Evolutionary conservation across 2,113 vertebrate genomes (phyloP).

Genomic region (Elephantulus edwardii): DNA sequence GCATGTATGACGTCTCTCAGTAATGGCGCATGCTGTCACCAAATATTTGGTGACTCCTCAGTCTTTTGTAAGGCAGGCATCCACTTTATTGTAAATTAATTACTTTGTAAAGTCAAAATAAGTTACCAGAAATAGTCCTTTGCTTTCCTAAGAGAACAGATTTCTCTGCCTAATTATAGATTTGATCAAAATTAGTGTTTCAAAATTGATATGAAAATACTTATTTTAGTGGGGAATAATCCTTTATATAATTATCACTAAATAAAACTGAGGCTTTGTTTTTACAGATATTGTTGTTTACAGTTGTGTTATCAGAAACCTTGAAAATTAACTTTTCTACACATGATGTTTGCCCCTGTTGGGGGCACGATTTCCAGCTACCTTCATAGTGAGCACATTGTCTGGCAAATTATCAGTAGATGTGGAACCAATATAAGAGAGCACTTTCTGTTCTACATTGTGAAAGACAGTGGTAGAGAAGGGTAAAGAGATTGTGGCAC

Average conservation of each 20-base stretch:
- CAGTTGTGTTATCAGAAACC: too few relatives aligned
- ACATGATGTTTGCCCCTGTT: too few relatives aligned
- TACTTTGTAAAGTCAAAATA: slow-evolving; percentile 42
- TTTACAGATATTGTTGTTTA: slow-evolving; percentile 15
- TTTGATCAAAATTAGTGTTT: background rate
- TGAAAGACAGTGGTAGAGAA: too few relatives aligned
- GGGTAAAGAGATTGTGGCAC: too few relatives aligned
- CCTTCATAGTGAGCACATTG: too few relatives aligned
- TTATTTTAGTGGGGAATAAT: slow-evolving; percentile 43
- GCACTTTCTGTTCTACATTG: too few relatives aligned
- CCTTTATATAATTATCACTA: background rate
- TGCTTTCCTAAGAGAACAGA: slow-evolving; percentile 27
- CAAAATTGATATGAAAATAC: background rate
- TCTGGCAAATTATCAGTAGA: too few relatives aligned
- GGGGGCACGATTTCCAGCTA: too few relatives aligned
- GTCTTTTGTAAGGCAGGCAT: slow-evolving; percentile 38
- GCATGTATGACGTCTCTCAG: slow-evolving; percentile 56
- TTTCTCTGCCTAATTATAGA: background rate
- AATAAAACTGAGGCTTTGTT: slow-evolving; percentile 23
- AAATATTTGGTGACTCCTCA: slow-evolving; percentile 50
- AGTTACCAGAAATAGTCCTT: slow-evolving; percentile 29
- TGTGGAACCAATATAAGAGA: too few relatives aligned
- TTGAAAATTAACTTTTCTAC: too few relatives aligned
- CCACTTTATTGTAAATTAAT: slow-evolving; percentile 52
- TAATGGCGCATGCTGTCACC: slow-evolving; percentile 61